These are phyloP conservation scores for Antheraea yamamai DNA, from an alignment of 2,888 invertebrate species.

Conservation along the genomic window DNA sequence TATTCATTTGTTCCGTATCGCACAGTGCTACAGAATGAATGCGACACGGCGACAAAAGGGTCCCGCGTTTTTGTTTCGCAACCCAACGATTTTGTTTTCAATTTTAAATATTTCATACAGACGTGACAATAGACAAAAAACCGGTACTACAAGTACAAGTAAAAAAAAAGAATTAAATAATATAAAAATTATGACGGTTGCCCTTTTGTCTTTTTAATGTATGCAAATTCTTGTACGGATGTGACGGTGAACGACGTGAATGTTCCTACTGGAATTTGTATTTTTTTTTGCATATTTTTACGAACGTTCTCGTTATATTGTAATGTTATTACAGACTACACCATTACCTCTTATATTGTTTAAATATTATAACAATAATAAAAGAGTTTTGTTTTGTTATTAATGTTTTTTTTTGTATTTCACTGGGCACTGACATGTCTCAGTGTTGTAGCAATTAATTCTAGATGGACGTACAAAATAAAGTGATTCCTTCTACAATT, in stretches of 20 bases:
- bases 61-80: slow-evolving; percentile 67
- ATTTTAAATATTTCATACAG: slow-evolving; percentile 77
- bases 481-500: no score
- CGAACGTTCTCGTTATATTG: no score
- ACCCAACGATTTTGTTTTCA: slow-evolving; percentile 74
- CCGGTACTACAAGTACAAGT: slow-evolving; percentile 81
- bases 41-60: slow-evolving; percentile 55
- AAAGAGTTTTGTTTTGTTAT: background rate
- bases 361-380: background rate
- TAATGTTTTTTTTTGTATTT: no score
- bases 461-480: no score
- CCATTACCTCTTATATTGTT: background rate
- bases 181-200: slow-evolving; percentile 78
- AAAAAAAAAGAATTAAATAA: slow-evolving; percentile 67
- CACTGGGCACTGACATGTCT: no score
- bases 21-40: slow-evolving; percentile 46
- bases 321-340: background rate
- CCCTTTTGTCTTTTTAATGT: slow-evolving; percentile 71
- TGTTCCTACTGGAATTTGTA: slow-evolving; percentile 20
- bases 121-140: slow-evolving; percentile 77
- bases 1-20: slow-evolving; percentile 26
- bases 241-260: slow-evolving; percentile 37
- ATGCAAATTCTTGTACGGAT: slow-evolving; percentile 71
- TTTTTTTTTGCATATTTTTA: no score
- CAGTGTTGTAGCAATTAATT: no score